Evolutionary conservation across 92 coral and sea anemone genomes (phyloP), one percentile per base, ranked within the genome.

Genomic region (Paragorgia papillata): DNA sequence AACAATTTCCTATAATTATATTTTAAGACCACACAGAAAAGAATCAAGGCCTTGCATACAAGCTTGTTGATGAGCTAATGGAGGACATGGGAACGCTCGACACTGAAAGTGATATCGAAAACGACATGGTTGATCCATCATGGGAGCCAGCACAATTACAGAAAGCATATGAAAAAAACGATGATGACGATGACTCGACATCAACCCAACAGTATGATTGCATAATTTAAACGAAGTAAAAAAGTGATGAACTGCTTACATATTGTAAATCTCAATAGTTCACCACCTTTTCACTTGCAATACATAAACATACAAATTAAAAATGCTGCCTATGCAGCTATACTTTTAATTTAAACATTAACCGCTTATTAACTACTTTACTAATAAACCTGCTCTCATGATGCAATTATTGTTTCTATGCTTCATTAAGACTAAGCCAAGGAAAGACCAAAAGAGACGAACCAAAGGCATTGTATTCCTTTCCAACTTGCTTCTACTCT

Each of bases 401-500:
- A 37, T 37, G 43, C n/a, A n/a, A n/a, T n/a, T n/a, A n/a, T 37
- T 37, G 12, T 12, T 37, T 37, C 12, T 37, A 4, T 37, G 43
- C 12, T 37, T 37, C 43, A 37, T 13, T 59, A n/a, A n/a, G n/a
- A 64, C 55, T 84, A 40, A 50, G 62, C 25, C 49, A 59, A 25
- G 77, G 85, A 37, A 84, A 62, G 35, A 84, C 80, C 28, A 22
- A 31, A 46, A 69, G 85, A 56, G 84, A 88, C 26, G 86, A 88
- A 50, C 89, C 32, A 84, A 88, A 34, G 89, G 79, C 62, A 84
- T 84, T 59, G 88, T 88, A 7, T 88, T 88, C 68, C 65, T 88
- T 5, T 76, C 24, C 57, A 17, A 69, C 26, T n/a, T n/a, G n/a
- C n/a, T n/a, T n/a, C 68, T 85, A 14, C 85, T 82, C 17, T 85